These are phyloP conservation scores for Dorcus hopei DNA, from an alignment of 2,888 invertebrate species.

Conservation along the genomic window DNA sequence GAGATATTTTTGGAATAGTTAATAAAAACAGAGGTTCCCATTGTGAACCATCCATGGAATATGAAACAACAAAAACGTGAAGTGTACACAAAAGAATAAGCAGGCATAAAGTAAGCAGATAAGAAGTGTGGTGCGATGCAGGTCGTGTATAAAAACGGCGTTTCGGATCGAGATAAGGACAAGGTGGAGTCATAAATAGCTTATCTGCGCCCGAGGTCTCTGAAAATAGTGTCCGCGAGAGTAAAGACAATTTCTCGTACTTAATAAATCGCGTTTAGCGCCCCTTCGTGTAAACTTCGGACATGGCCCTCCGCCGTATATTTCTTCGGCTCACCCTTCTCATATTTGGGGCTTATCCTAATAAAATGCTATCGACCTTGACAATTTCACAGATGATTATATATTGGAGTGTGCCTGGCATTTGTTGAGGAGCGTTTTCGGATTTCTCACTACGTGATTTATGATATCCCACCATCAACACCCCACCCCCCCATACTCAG, in stretches of 20 bases:
- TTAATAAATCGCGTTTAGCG: conserved; percentile 40
- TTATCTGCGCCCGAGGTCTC: conserved; percentile 15
- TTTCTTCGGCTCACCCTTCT: conserved; percentile 29
- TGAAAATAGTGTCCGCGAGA: conserved; percentile 23
- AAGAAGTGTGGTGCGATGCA: not conserved
- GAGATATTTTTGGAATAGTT: too few species aligned
- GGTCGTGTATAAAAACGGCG: not conserved
- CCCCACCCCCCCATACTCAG: too few species aligned
- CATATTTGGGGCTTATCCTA: conserved; percentile 29
- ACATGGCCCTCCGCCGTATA: conserved; percentile 29
- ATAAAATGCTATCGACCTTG: conserved; percentile 33
- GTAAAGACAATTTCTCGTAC: conserved; percentile 33
- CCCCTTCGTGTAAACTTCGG: conserved; percentile 33
- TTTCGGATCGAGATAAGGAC: not conserved
- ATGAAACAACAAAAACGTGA: too few species aligned
- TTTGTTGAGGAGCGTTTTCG: conserved; percentile 13
- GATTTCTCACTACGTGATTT: conserved; percentile 2
- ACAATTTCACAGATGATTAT: conserved; percentile 22
- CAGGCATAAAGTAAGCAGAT: not conserved
- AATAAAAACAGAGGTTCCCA: too few species aligned
- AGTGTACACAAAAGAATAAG: too few species aligned
- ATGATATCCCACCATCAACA: not conserved
- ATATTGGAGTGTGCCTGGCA: conserved; percentile 14
- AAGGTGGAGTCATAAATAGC: conserved; percentile 1
- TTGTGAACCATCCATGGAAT: too few species aligned